Conservation (phyloP, 2,797 vertebrate species). For the Xenentodon cancila region DNA sequence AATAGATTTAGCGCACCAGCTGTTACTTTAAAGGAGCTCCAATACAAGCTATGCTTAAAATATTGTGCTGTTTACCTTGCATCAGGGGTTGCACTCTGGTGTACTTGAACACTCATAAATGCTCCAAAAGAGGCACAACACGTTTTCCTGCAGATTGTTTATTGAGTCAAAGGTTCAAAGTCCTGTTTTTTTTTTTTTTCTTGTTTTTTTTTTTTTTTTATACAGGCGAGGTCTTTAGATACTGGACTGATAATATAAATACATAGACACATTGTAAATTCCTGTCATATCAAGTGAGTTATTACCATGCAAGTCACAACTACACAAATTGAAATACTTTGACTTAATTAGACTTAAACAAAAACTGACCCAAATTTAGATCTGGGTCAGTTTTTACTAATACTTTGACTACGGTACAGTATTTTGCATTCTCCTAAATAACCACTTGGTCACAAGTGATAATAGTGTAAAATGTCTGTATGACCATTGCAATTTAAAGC, state of each 20-base stretch:
- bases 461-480: too few relatives aligned
- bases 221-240: conserved; percentile 41
- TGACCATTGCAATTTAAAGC: neutral
- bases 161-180: conserved; percentile 54
- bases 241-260: conserved; percentile 34
- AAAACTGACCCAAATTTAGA: conserved; percentile 4
- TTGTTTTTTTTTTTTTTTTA: neutral
- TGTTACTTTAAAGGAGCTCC: conserved; percentile 5
- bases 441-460: too few relatives aligned
- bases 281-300: conserved; percentile 15
- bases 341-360: neutral
- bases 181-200: conserved; percentile 47
- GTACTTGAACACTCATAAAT: conserved; percentile 30
- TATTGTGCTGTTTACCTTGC: conserved; percentile 26
- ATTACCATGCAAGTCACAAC: conserved; percentile 20
- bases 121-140: conserved; percentile 23
- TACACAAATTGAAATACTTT: conserved; percentile 28
- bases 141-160: conserved; percentile 36
- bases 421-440: neutral
- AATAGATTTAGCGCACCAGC: conserved; percentile 11
- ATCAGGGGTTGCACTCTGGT: conserved; percentile 28
- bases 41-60: conserved; percentile 22
- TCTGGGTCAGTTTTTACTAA: conserved; percentile 9
- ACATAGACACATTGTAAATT: conserved; percentile 12
- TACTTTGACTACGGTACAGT: neutral